phyloP scores from a whole-genome alignment of 2,888 invertebrate genomes.

The Drosophila niveifrons region DNA sequence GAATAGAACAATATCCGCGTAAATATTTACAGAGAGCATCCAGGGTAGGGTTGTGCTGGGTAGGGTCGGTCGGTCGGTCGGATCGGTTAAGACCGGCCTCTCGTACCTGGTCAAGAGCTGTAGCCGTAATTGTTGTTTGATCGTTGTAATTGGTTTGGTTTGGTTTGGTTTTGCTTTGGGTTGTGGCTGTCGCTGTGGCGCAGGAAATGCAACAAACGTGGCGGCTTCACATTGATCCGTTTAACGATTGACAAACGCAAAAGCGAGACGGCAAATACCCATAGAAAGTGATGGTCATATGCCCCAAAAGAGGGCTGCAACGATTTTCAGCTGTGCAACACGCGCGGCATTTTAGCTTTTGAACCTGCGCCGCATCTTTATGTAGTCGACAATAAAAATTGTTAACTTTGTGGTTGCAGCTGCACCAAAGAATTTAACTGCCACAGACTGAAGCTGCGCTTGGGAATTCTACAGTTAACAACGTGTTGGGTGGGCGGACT shows the following conservation, averaged over 20 bases:
- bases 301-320: slow-evolving; percentile 26
- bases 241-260: slow-evolving; percentile 78
- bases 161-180: not conserved
- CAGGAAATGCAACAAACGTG: slow-evolving; percentile 73
- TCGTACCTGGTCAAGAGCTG: slow-evolving; percentile 61
- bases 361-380: slow-evolving; percentile 55
- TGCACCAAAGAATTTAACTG: slow-evolving; percentile 6
- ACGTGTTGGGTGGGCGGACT: slow-evolving; percentile 62
- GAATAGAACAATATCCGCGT: slow-evolving; percentile 77
- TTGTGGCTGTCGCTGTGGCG: slow-evolving; percentile 47
- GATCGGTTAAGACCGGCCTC: not conserved
- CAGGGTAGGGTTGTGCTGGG: not conserved
- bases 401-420: slow-evolving; percentile 62
- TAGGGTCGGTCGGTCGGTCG: no score
- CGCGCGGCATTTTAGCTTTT: slow-evolving; percentile 55
- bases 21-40: slow-evolving; percentile 80
- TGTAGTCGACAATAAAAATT: slow-evolving; percentile 73
- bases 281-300: slow-evolving; percentile 8
- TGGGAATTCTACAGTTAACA: not conserved
- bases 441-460: slow-evolving; percentile 8
- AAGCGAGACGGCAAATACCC: slow-evolving; percentile 19
- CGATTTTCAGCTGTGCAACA: not conserved
- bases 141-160: slow-evolving; percentile 78
- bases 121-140: slow-evolving; percentile 80
- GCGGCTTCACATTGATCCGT: slow-evolving; percentile 79